Percentiles rank a stretch among this genome's conserved stretches.
Conservation (phyloP, 2,888 invertebrate species). For the Epinotia brunnichana region DNA sequence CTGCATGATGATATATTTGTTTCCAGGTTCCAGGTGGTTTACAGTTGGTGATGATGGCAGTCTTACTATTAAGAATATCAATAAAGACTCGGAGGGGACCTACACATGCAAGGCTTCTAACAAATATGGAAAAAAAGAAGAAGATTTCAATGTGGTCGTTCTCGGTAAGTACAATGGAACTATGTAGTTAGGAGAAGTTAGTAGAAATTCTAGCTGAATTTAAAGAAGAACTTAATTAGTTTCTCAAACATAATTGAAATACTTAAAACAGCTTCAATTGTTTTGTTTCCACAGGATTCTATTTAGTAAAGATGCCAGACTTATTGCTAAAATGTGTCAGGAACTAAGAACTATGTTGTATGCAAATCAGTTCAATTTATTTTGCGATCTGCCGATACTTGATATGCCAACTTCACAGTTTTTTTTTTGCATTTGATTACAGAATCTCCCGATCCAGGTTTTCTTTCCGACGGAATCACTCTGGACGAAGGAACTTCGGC, state of each 20-base stretch:
- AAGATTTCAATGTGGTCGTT: slow-evolving; percentile 54
- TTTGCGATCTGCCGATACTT: too few relatives aligned
- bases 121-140: slow-evolving; percentile 49
- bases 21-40: slow-evolving; percentile 56
- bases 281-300: too few relatives aligned
- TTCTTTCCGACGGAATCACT: slow-evolving; percentile 42
- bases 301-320: too few relatives aligned
- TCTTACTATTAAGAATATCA: slow-evolving; percentile 59
- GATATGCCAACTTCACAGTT: background rate
- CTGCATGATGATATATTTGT: background rate
- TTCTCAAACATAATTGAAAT: too few relatives aligned
- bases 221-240: background rate
- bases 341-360: too few relatives aligned
- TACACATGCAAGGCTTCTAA: slow-evolving; percentile 63
- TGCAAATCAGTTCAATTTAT: too few relatives aligned
- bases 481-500: slow-evolving; percentile 50
- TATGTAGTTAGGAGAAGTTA: background rate
- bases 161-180: slow-evolving; percentile 52
- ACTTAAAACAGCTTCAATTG: too few relatives aligned
- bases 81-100: slow-evolving; percentile 48
- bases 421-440: slow-evolving; percentile 31
- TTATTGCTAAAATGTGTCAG: too few relatives aligned
- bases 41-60: slow-evolving; percentile 59
- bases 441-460: slow-evolving; percentile 52
- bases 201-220: background rate